A percentile compares a stretch with the other conserved stretches of the same genome.
These are phyloP conservation scores for Littorina saxatilis DNA, from an alignment of 1,140 invertebrate species.

Conservation along the genomic window DNA sequence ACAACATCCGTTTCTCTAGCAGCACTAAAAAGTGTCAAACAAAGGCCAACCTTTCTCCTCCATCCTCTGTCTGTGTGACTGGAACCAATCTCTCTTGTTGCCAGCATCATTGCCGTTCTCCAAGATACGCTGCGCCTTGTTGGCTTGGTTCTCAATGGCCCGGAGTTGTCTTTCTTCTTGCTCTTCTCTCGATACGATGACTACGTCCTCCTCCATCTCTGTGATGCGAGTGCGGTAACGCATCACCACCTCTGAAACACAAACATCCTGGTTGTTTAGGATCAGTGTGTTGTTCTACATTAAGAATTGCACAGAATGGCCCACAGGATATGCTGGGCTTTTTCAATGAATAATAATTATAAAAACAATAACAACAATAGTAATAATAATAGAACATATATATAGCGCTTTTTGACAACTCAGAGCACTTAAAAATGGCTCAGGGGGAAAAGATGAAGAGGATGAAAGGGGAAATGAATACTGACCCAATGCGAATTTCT, in stretches of 20 bases:
- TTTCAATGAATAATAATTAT: too few species aligned
- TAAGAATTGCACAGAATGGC: neutral
- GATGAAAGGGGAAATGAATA: too few species aligned
- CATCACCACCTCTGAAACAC: constrained; percentile 85
- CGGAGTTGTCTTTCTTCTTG: constrained; percentile 88
- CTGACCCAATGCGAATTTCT: too few species aligned
- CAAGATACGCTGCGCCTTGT: constrained; percentile 86
- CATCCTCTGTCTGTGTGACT: constrained; percentile 87
- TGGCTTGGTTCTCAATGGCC: constrained; percentile 90
- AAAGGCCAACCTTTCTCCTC: constrained; percentile 87
- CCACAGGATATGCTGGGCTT: neutral
- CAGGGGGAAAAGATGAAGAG: too few species aligned
- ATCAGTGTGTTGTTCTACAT: neutral
- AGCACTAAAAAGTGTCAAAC: too few species aligned
- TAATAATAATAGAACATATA: too few species aligned
- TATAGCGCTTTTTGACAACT: too few species aligned
- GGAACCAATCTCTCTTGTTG: constrained; percentile 89
- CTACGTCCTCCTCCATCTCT: constrained; percentile 86
- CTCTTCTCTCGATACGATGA: constrained; percentile 89
- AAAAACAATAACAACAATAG: too few species aligned
- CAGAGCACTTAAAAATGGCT: too few species aligned
- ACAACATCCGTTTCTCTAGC: too few species aligned
- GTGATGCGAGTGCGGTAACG: constrained; percentile 89
- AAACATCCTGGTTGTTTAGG: too few species aligned
- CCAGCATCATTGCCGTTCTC: constrained; percentile 74